Base-by-base conservation (phyloP, 2,113 vertebrate genomes). In the Periophthalmodon schlosseri region DNA sequence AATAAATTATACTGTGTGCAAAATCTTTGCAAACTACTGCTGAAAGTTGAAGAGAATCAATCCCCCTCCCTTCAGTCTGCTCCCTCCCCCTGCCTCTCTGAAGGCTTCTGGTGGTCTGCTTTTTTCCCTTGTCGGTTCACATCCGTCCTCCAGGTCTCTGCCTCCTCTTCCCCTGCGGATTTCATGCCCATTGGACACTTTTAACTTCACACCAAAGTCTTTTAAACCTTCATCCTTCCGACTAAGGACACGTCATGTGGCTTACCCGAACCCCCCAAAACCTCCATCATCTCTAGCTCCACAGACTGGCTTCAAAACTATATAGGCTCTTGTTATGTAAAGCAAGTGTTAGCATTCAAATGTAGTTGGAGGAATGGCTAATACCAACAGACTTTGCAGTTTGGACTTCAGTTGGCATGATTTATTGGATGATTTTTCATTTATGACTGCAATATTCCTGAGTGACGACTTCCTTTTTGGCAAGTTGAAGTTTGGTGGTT, bases 81-180 rank as follows among this genome's bases (percentile, higher is more conserved):
- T 84, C 75, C 82, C 76, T 88, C 81, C 79, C 77, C 86, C 79
- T 82, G 75, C 66, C 77, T 79, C 75, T 84, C 86, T 86, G 84
- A 91, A 80, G 79, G 83, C 86, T 91, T 86, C 89, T 78, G 80
- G 85, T 88, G 89, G 83, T 86, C 63, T 82, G 69, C 65, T 76
- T 82, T 74, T 82, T 78, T 69, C 49, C 71, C 66, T 33, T 44
- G 44, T 54, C 65, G 79, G 50, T 78, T 83, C 88, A 86, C 89
- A 87, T 90, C 87, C 86, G 77, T 88, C 82, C 84, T 84, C 61
- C 54, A 81, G 82, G 80, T 86, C 75, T 76, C 77, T 78, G 75
- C 77, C 78, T 79, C 70, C 65, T 61, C 72, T 76, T 75, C 56
- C 56, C 83, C 69, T 65, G 73, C 52, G 74, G 83, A 81, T 87